These are phyloP conservation scores for Pterophyllum scalare DNA, from an alignment of 2,113 vertebrate genomes.

Conservation along the genomic window DNA sequence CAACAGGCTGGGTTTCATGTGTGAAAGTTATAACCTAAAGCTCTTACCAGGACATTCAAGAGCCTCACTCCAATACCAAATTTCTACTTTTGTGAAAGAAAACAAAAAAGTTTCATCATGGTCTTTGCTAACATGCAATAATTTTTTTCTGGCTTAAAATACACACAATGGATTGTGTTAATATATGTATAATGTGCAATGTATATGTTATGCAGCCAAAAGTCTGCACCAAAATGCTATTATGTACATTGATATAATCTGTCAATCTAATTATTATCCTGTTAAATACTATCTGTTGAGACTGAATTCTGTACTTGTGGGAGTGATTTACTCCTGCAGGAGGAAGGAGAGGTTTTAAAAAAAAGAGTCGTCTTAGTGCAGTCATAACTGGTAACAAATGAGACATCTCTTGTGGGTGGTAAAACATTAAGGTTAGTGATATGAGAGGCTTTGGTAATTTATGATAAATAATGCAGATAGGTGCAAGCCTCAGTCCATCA, in stretches of 20 bases:
- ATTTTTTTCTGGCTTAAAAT: not conserved
- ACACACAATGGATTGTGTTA: not conserved
- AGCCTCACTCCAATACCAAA: constrained; percentile 27
- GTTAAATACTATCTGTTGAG: not conserved
- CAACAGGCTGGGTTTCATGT: constrained; percentile 50
- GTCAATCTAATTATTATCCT: not conserved
- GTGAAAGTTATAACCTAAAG: constrained; percentile 41
- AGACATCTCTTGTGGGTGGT: not conserved
- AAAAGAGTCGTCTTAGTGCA: not conserved
- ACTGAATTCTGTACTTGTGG: not conserved
- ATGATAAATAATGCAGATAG: constrained; percentile 42
- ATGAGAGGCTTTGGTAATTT: not conserved
- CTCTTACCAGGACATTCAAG: constrained; percentile 44
- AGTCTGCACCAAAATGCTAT: not conserved
- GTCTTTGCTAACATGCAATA: not conserved
- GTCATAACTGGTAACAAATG: not conserved
- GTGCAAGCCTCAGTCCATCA: constrained; percentile 22
- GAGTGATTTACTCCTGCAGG: too few relatives aligned
- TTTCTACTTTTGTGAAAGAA: constrained; percentile 18
- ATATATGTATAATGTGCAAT: not conserved
- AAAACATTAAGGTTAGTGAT: not conserved
- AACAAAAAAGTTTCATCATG: constrained; percentile 5
- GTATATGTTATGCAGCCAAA: not conserved
- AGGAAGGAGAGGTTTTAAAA: too few relatives aligned
- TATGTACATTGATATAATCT: not conserved